Base-by-base conservation (phyloP, 2,888 invertebrate genomes). In the Nipponacmea schrenckii region DNA sequence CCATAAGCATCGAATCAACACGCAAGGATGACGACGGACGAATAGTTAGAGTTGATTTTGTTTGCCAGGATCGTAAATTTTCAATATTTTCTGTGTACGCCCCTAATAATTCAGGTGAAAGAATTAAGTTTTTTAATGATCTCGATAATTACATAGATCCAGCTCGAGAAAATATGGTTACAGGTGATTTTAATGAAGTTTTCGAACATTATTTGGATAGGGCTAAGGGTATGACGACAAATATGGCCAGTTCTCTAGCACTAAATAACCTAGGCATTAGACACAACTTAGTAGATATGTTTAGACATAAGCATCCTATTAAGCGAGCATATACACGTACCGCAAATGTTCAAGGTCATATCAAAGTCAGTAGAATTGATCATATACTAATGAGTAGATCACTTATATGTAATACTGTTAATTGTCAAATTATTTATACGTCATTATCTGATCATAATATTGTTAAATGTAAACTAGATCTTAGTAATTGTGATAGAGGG, bases 401-500 rank as follows among this genome's bases (percentile, higher is more conserved):
- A 5, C 39, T 39, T 1, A 1, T 39, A 1, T 39, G 39, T 39
- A 39, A 39, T 2, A 39, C 39, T 8, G 39, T 39, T 39, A 5
- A 39, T 39, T 39, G 39, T 39, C 39, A 39, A n/a, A n/a, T n/a
- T n/a, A n/a, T n/a, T n/a, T n/a, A n/a, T n/a, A n/a, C n/a, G n/a
- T 39, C 39, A 39, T 39, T 39, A 39, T 39, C 39, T 39, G 39
- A 39, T 39, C 39, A 39, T 39, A 39, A 39, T 39, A 39, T 39
- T 39, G 39, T 39, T 39, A 39, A 39, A 39, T 39, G 39, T 39
- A 39, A 39, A 15, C 48, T 67, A n/a, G 45, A 67, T 24, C 64
- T 67, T 50, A 45, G 45, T 48, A 48, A 24, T 62, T 64, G 63
- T 14, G 72, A 72, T 68, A 24, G 68, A 50, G 68, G 72, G 14